These are phyloP conservation scores for Enteromius argenteus DNA, from an alignment of 2,797 vertebrate genomes.

Conservation along the genomic window DNA sequence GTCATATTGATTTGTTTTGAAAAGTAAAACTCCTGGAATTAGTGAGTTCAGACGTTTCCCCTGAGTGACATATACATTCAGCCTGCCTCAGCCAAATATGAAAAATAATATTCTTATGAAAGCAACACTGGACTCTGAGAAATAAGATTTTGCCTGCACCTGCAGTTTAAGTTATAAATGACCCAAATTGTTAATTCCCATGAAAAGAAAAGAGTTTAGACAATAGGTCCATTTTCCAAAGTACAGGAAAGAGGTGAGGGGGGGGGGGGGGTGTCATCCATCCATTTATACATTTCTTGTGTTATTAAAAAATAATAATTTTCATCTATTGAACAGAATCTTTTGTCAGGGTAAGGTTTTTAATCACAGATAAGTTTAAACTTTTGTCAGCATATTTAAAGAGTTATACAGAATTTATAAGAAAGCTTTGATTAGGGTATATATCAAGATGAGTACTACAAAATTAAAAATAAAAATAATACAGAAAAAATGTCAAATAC, in stretches of 20 bases:
- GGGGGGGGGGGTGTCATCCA: no score
- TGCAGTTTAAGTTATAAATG: constrained; percentile 17
- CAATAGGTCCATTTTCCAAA: neutral
- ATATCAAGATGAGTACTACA: neutral
- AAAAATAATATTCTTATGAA: constrained; percentile 43
- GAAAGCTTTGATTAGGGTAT: neutral
- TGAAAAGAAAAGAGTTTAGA: neutral
- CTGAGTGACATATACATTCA: constrained; percentile 54
- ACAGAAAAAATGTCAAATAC: neutral
- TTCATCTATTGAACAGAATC: neutral
- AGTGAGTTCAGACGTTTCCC: constrained; percentile 60
- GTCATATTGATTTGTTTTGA: constrained; percentile 77
- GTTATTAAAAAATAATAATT: neutral
- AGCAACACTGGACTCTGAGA: neutral
- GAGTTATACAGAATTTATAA: neutral
- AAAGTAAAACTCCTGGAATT: constrained; percentile 71
- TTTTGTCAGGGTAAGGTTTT: neutral
- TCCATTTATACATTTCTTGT: neutral
- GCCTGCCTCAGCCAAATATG: constrained; percentile 33
- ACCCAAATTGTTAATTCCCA: neutral
- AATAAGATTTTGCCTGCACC: constrained; percentile 1
- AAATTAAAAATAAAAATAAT: neutral
- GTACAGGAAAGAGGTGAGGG: neutral
- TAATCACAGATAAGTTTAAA: neutral
- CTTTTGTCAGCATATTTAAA: neutral